Percentiles rank a stretch among this genome's conserved stretches.
Evolutionary conservation across 2,888 invertebrate species (phyloP).

Genomic region (Fissipunctia ypsillon): DNA sequence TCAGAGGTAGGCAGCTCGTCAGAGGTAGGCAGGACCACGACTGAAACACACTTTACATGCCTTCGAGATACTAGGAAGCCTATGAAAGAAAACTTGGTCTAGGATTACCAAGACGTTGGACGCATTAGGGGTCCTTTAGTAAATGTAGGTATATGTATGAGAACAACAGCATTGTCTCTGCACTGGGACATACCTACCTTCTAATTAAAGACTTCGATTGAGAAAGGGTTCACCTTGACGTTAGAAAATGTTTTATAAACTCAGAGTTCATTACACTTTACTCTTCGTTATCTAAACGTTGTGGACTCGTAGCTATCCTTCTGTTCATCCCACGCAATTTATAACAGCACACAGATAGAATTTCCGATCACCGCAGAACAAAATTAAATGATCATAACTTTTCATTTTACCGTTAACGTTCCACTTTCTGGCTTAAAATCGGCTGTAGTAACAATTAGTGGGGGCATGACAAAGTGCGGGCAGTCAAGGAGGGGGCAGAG

Average conservation of each 20-base stretch:
- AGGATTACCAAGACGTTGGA: background rate
- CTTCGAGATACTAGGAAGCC: background rate
- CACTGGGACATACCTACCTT: background rate
- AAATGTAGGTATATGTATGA: background rate
- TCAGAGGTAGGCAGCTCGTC: too few relatives aligned
- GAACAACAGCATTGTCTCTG: background rate
- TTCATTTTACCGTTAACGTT: conserved; percentile 57
- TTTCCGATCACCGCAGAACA: conserved; percentile 59
- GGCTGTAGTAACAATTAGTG: conserved; percentile 65
- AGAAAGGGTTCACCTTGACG: background rate
- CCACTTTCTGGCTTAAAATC: conserved; percentile 54
- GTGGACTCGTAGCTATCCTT: background rate
- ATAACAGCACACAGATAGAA: conserved; percentile 43
- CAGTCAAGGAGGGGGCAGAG: background rate
- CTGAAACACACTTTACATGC: background rate
- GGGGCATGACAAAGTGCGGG: conserved; percentile 54
- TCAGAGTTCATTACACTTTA: conserved; percentile 15
- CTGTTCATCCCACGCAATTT: conserved; percentile 25
- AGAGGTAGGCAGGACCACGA: background rate
- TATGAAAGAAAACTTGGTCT: background rate
- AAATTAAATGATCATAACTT: conserved; percentile 65
- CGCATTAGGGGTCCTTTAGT: background rate
- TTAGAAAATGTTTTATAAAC: background rate
- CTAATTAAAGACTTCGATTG: background rate
- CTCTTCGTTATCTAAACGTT: conserved; percentile 16